Base-by-base conservation (phyloP, 92 coral and sea anemone species). In the Paragorgia papillata region DNA sequence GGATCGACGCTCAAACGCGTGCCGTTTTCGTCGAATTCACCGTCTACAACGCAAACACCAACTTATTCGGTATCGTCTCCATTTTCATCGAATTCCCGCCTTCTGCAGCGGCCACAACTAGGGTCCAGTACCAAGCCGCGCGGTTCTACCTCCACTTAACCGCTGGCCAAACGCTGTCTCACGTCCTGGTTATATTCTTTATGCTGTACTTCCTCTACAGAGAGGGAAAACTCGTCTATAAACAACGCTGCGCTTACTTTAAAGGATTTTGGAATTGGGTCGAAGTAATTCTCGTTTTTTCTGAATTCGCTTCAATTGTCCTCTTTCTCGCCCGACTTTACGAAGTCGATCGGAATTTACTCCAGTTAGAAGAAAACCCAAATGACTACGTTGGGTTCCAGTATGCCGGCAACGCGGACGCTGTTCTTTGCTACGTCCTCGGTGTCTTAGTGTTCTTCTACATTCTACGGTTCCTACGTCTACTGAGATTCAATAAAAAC, bases 301-400 rank as follows among this genome's bases (percentile, higher is more conserved):
- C 87, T 17, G 89, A 92, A 80, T 85, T 92, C 39, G 73, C 82
- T 26, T 85, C 88, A 86, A 69, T 84, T 15, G 29, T 70, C 14
- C 87, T 88, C 48, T 93, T 79, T 66, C 73, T 88, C 35, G 94
- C 79, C 7, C 91, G 92, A 2, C 82, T 91, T 75, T 93, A 87
- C 85, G 91, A 93, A 51, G 90, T 86, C 19, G 92, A 85, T 79
- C 88, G 86, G 48, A 93, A 93, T 62, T 46, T 92, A 7, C 73
- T 79, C 53, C 79, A 85, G 69, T 69, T 92, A 17, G 92, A 80
- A 27, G 79, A 92, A 79, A 92, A 92, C 69, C 97, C 97, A 3
- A 92, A 92, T 64, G 96, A 87, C 57, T 92, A 89, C 54, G 92
- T 87, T 32, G 90, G 95, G 71, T 92, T 92, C 71, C 97, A 92